A percentile compares a stretch with the other conserved stretches of the same genome.
These are phyloP conservation scores for Thinocorus orbignyianus DNA, from an alignment of 2,113 vertebrate species.

Conservation along the genomic window DNA sequence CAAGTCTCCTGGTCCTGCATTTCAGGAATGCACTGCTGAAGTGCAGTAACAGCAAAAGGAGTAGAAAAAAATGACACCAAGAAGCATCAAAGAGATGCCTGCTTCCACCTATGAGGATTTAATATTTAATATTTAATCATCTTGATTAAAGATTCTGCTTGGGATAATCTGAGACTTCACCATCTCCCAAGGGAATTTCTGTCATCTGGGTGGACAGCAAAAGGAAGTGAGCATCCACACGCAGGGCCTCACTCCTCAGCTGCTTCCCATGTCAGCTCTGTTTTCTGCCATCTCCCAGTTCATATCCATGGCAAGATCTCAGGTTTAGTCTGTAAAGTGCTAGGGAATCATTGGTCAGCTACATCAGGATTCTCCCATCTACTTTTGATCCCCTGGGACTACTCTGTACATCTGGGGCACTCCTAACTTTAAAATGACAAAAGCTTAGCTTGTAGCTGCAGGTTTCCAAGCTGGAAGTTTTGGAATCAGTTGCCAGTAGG, in stretches of 20 bases:
- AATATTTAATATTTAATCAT: too few species aligned
- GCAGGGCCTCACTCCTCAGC: not conserved
- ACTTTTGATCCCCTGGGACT: not conserved
- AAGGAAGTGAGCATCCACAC: not conserved
- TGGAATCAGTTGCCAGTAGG: not conserved
- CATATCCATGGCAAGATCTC: not conserved
- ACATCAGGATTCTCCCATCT: not conserved
- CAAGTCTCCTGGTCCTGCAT: accelerated
- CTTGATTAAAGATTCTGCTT: not conserved
- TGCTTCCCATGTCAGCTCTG: not conserved
- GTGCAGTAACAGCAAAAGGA: not conserved
- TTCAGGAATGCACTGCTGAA: not conserved
- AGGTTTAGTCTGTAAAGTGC: not conserved
- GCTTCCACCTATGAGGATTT: too few species aligned
- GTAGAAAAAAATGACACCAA: not conserved
- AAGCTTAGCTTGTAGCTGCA: not conserved
- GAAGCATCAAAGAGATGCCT: not conserved
- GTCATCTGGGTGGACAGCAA: not conserved
- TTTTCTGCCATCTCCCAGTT: not conserved
- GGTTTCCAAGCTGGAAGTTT: not conserved
- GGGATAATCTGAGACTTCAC: not conserved
- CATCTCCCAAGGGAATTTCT: not conserved
- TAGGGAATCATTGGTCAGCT: not conserved
- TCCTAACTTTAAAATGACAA: not conserved
- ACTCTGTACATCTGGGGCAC: not conserved